phyloP scores from a whole-genome alignment of 2,888 invertebrate genomes.

The Folsomia manolachei region DNA sequence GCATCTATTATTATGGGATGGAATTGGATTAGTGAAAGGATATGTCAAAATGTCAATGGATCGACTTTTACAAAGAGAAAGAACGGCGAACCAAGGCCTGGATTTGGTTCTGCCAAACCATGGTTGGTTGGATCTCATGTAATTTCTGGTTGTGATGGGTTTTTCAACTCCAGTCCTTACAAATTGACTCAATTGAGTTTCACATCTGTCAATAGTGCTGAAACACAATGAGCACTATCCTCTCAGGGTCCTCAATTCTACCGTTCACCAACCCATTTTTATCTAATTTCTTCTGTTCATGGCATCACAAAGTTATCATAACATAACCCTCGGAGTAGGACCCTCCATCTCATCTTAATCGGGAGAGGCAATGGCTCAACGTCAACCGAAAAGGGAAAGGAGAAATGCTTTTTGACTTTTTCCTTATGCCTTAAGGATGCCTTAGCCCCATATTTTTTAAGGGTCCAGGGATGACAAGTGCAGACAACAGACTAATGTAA shows the following conservation, averaged over 20 bases:
- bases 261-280: slow-evolving; percentile 5
- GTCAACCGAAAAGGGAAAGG: background rate
- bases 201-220: slow-evolving; percentile 33
- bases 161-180: slow-evolving; percentile 21
- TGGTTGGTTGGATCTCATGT: background rate
- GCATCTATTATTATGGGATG: background rate
- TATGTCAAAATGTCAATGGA: slow-evolving; percentile 19
- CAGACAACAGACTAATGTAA: background rate
- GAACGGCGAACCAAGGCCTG: background rate
- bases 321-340: background rate
- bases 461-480: background rate
- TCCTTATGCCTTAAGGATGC: background rate
- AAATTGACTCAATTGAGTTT: slow-evolving; percentile 36
- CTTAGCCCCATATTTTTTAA: background rate
- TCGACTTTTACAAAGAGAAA: slow-evolving; percentile 5
- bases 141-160: slow-evolving; percentile 17
- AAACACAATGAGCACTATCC: background rate
- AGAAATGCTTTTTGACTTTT: background rate
- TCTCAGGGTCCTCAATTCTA: background rate
- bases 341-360: background rate
- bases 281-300: slow-evolving; percentile 4
- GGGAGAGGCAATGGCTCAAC: background rate
- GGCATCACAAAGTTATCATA: background rate
- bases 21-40: slow-evolving; percentile 20
- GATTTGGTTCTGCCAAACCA: background rate